Conservation (phyloP, 2,888 invertebrate genomes). For the Pilophorus perplexus region DNA sequence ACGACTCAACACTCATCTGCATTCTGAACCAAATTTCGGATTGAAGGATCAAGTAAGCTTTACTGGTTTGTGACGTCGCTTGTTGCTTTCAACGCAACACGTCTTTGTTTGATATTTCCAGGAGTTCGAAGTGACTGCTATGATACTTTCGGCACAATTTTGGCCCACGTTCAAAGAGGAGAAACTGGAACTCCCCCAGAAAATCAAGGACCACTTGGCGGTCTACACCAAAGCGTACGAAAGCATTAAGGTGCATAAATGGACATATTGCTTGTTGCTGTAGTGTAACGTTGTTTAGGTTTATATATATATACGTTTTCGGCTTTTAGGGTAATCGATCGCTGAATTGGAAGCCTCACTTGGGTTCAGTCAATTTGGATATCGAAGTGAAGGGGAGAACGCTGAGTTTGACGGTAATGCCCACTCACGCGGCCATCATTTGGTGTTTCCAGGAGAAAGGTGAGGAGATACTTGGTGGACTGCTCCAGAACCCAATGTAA, state of each 20-base stretch:
- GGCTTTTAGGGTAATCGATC: slow-evolving; percentile 72
- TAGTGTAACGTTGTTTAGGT: no score
- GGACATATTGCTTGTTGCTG: no score
- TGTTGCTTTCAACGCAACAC: no score
- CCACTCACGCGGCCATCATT: slow-evolving; percentile 90
- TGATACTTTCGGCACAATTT: slow-evolving; percentile 96
- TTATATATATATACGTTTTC: background rate
- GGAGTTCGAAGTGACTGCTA: slow-evolving; percentile 69
- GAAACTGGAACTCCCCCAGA: slow-evolving; percentile 78
- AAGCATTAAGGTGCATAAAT: slow-evolving; percentile 62
- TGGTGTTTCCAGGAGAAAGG: slow-evolving; percentile 88
- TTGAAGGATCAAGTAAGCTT: slow-evolving; percentile 48
- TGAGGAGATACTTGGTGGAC: slow-evolving; percentile 52
- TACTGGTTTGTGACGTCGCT: no score
- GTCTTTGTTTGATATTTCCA: no score
- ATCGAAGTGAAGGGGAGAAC: slow-evolving; percentile 77
- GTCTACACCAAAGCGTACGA: slow-evolving; percentile 88
- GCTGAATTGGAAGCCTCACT: slow-evolving; percentile 87
- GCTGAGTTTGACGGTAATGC: slow-evolving; percentile 79
- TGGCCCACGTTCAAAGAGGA: slow-evolving; percentile 98
- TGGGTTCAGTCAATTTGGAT: slow-evolving; percentile 86
- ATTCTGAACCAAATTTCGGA: slow-evolving; percentile 63
- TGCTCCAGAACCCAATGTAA: no score
- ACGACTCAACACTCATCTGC: slow-evolving; percentile 81
- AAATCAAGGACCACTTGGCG: slow-evolving; percentile 76